phyloP scores from a whole-genome alignment of 2,797 vertebrate genomes.

The Neomorphus geoffroyi region DNA sequence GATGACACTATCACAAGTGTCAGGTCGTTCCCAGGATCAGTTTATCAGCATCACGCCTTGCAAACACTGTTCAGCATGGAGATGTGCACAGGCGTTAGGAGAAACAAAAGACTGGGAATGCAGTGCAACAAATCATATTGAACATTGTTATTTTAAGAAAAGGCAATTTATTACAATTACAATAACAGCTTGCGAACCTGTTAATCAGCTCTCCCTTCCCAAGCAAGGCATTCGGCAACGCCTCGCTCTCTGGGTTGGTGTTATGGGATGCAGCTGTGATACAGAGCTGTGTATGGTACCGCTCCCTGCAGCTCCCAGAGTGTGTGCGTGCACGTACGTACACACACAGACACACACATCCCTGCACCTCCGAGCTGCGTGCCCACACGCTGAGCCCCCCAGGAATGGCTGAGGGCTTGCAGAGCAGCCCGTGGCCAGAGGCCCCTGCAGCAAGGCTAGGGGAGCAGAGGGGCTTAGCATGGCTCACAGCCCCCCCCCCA shows the following conservation, averaged over 20 bases:
- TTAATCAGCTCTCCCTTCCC: not conserved
- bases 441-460: no score
- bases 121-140: not conserved
- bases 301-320: not conserved
- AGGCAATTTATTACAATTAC: not conserved
- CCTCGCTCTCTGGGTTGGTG: not conserved
- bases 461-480: no score
- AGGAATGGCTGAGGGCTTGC: no score
- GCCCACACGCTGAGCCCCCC: no score
- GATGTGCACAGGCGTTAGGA: not conserved
- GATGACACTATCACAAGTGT: not conserved
- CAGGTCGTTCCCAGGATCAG: not conserved
- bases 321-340: rapidly evolving
- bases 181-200: not conserved
- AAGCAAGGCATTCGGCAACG: not conserved
- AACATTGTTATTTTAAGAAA: not conserved
- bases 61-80: not conserved
- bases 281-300: rapidly evolving
- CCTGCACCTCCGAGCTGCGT: no score
- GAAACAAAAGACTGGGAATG: not conserved
- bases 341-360: no score
- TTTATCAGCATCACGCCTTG: not conserved
- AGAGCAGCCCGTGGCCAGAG: no score
- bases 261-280: not conserved
- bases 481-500: no score